These are phyloP conservation scores for Polymixis flavicincta DNA, from an alignment of 2,888 invertebrate genomes.

Conservation along the genomic window DNA sequence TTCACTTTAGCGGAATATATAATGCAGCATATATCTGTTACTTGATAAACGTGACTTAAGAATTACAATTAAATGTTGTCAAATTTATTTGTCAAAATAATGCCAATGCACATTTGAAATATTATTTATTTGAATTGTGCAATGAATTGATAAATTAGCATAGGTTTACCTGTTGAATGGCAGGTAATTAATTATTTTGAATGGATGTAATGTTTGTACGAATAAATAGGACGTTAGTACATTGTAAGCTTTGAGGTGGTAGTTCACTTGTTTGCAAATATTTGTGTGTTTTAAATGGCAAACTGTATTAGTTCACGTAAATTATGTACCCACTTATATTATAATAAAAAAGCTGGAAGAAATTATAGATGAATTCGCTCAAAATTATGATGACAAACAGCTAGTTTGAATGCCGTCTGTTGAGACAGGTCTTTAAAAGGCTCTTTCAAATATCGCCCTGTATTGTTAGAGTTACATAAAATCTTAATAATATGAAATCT, in stretches of 20 bases:
- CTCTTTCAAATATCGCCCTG: not conserved
- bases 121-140: constrained; percentile 41
- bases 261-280: not conserved
- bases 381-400: not conserved
- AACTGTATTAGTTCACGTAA: not conserved
- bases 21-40: not conserved
- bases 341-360: not conserved
- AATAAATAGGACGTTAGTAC: constrained; percentile 13
- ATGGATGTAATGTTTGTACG: constrained; percentile 7
- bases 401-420: not conserved
- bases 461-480: not conserved
- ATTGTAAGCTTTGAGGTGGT: not conserved
- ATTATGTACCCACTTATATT: not conserved
- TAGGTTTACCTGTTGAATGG: constrained; percentile 54
- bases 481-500: not conserved
- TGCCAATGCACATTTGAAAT: constrained; percentile 3
- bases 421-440: not conserved
- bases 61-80: not conserved
- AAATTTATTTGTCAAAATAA: constrained; percentile 32
- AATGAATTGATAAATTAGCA: constrained; percentile 49
- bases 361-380: too few relatives aligned
- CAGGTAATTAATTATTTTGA: constrained; percentile 36
- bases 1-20: not conserved
- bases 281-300: not conserved
- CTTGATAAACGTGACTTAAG: not conserved